Base-by-base conservation (phyloP, 2,888 invertebrate species). In the Phengaris arion region DNA sequence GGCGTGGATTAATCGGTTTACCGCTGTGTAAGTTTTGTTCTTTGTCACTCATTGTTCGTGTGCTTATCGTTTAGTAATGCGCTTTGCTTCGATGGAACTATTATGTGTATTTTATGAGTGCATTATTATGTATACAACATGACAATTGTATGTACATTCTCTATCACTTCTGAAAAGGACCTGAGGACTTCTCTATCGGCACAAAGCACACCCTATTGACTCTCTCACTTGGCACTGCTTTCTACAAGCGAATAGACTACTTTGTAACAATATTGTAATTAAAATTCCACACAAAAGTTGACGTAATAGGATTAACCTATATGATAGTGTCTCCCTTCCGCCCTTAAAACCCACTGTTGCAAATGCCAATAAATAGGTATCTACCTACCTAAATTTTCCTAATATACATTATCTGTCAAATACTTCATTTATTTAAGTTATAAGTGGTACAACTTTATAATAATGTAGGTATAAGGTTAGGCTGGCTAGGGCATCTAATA, bases 11-110 rank as follows among this genome's bases (percentile, higher is more conserved):
- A 87, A 84, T 90, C 87, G 85, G 85, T 90, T 86, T 86, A 89
- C 86, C 86, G 84, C 90, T 86, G 93, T 92, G 93, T 93, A 93
- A 93, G 93, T 92, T 93, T 93, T 92, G 92, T 92, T 93, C 92
- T 92, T 89, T 89, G 89, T 91, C 90, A 90, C 85, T 90, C 93
- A 93, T 92, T 90, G 91, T 93, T 57, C 89, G 91, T 93, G 93
- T 93, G 93, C 93, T 92, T 92, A 86, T 85, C 88, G 85, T 72
- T 54, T 72, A 85, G 88, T 91, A 85, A 85, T 88, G 86, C 88
- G 92, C 93, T 92, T 93, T 79, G 93, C 93, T 92, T 92, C 77
- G 77, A 77, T 76, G 74, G 77, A 77, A 48, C 45, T 54, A 64
- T 52, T 54, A 54, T 75, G 75, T 75, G 75, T 75, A 69, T 68